These are phyloP conservation scores for Ascidia mentula DNA, from an alignment of 23 tunicate genomes.

Conservation along the genomic window DNA sequence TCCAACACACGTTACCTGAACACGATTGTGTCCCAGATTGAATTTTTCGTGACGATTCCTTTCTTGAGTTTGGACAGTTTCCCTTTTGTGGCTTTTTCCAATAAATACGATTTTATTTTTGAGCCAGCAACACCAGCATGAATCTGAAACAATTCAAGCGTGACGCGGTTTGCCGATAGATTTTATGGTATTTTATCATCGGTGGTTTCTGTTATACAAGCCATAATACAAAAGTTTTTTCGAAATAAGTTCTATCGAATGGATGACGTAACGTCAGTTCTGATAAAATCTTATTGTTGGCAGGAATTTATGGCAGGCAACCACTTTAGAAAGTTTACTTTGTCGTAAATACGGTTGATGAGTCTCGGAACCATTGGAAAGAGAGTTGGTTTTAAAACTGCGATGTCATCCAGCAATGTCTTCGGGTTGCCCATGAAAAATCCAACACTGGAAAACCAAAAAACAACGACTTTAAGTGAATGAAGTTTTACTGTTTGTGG, in stretches of 20 bases:
- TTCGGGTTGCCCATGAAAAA: constrained; percentile 81
- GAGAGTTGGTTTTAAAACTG: constrained; percentile 52
- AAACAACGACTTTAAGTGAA: no score
- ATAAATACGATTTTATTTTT: constrained; percentile 43
- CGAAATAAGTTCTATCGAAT: no score
- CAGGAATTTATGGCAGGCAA: no score
- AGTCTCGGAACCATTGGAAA: constrained; percentile 86
- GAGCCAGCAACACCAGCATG: constrained; percentile 52
- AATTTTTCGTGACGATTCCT: constrained; percentile 72
- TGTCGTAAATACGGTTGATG: constrained; percentile 80
- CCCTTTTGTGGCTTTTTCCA: constrained; percentile 40
- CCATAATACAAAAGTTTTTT: no score
- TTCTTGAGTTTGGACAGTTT: constrained; percentile 46
- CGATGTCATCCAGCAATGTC: constrained; percentile 57
- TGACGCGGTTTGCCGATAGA: no score
- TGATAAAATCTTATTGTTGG: no score
- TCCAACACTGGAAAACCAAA: constrained; percentile 43
- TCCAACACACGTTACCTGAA: constrained; percentile 43
- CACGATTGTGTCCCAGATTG: constrained; percentile 87
- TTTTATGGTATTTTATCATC: no score
- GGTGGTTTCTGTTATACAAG: no score
- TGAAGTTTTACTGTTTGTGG: no score
- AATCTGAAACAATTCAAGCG: no score
- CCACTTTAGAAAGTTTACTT: constrained; percentile 54
- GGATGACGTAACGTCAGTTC: no score